Percentiles rank a stretch among this genome's conserved stretches.
Evolutionary conservation across 2,797 vertebrate genomes (phyloP).

Genomic region (Gymnothorax javanicus): DNA sequence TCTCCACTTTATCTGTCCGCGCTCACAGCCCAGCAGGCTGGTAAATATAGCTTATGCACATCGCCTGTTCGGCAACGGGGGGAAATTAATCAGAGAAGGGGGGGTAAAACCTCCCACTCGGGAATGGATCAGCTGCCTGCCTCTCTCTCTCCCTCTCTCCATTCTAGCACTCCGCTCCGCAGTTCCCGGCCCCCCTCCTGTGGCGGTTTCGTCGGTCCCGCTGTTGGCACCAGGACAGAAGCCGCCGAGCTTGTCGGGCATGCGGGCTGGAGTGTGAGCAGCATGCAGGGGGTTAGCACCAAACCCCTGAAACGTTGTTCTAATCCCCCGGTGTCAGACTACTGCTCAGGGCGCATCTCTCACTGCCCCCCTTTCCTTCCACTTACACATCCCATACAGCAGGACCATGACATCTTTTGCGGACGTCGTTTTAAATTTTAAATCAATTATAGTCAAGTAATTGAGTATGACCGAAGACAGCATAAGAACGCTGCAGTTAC

Average conservation of each 20-base stretch:
- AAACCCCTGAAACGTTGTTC: constrained; percentile 61
- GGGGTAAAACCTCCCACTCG: constrained; percentile 6
- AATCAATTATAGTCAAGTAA: not conserved
- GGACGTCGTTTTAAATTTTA: not conserved
- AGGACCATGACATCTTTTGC: not conserved
- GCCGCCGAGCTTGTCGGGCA: constrained; percentile 80
- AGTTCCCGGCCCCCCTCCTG: constrained; percentile 72
- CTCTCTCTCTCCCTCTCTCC: constrained; percentile 31
- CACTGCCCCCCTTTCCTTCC: not conserved
- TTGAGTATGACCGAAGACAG: not conserved
- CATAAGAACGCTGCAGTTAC: not conserved
- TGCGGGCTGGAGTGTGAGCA: constrained; percentile 58
- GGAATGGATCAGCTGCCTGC: constrained; percentile 16
- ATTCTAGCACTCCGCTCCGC: constrained; percentile 58
- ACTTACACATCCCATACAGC: not conserved
- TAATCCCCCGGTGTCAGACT: constrained; percentile 73
- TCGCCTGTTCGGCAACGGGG: not conserved
- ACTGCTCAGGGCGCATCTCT: constrained; percentile 23
- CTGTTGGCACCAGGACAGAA: constrained; percentile 85
- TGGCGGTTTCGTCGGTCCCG: constrained; percentile 71
- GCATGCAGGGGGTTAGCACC: constrained; percentile 62
- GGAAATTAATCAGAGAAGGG: constrained; percentile 10
- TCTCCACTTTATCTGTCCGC: constrained; percentile 5
- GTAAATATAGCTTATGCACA: constrained; percentile 1
- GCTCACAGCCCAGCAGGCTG: not conserved